Conservation (phyloP, 2,888 invertebrate species). For the Tetragonula carbonaria region DNA sequence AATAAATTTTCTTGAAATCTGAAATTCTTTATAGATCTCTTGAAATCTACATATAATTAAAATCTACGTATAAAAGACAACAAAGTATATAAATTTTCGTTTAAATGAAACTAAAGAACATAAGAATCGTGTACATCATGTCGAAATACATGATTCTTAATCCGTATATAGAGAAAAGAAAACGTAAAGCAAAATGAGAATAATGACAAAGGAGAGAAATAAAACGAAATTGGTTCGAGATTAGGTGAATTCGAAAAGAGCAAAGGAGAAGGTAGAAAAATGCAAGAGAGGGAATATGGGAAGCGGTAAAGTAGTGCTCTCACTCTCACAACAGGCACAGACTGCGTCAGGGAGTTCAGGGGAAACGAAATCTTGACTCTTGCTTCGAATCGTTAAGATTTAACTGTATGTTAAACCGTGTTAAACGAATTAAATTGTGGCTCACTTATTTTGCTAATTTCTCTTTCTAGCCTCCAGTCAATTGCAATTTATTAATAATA, state of each 20-base stretch:
- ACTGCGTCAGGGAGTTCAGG: slow-evolving; percentile 14
- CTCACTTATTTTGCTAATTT: slow-evolving; percentile 52
- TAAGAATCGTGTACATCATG: background rate
- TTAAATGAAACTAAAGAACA: background rate
- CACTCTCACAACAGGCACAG: background rate
- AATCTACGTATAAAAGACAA: too few species aligned
- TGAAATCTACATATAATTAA: too few species aligned
- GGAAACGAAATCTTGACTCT: slow-evolving; percentile 57
- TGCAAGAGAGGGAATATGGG: background rate
- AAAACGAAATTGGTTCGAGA: slow-evolving; percentile 25
- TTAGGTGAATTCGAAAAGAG: slow-evolving; percentile 38
- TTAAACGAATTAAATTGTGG: slow-evolving; percentile 54
- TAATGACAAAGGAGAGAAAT: background rate
- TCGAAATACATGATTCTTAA: background rate
- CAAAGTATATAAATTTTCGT: background rate
- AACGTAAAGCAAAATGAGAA: background rate
- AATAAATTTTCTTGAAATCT: background rate
- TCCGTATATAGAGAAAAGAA: background rate
- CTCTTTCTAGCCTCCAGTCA: slow-evolving; percentile 2
- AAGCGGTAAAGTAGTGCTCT: slow-evolving; percentile 17
- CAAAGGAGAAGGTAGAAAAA: background rate
- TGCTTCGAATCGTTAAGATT: slow-evolving; percentile 61
- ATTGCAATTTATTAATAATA: slow-evolving; percentile 12
- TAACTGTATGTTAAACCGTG: slow-evolving; percentile 58
- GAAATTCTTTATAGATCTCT: background rate